phyloP scores from a whole-genome alignment of 1,140 invertebrate genomes.

The Sarcophaga peregrina region DNA sequence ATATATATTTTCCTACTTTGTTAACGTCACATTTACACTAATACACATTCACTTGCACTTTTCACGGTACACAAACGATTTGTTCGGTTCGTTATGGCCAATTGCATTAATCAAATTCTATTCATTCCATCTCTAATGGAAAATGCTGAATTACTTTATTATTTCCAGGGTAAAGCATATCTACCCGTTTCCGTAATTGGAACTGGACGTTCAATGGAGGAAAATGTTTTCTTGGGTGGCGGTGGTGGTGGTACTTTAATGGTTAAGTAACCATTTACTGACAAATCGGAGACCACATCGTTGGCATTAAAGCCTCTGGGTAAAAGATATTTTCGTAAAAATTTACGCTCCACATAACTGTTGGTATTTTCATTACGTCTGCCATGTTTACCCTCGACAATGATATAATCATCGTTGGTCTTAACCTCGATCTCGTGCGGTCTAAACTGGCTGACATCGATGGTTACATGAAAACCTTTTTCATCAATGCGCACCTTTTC shows the following conservation, averaged over 20 bases:
- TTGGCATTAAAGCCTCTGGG: constrained; percentile 73
- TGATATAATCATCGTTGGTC: constrained; percentile 80
- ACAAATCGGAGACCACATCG: constrained; percentile 78
- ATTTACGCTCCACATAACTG: constrained; percentile 80
- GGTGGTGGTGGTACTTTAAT: constrained; percentile 75
- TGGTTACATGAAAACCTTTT: constrained; percentile 81
- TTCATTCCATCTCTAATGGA: background rate
- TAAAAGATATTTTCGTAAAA: constrained; percentile 75
- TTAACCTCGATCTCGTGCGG: constrained; percentile 90
- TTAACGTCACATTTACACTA: too few relatives aligned
- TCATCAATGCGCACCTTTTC: constrained; percentile 71
- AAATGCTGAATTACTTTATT: background rate
- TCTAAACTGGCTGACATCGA: constrained; percentile 87
- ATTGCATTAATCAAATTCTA: background rate
- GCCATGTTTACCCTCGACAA: constrained; percentile 85
- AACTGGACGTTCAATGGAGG: constrained; percentile 54
- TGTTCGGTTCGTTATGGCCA: background rate
- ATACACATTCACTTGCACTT: constrained; percentile 18
- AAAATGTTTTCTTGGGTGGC: constrained; percentile 58
- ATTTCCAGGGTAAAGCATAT: constrained; percentile 61
- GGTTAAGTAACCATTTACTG: constrained; percentile 80
- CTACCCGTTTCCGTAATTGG: constrained; percentile 61
- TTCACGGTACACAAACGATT: background rate
- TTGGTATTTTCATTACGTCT: constrained; percentile 81
- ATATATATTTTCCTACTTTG: background rate